Conservation (phyloP, 64 coral and sea anemone species). For the Anthopleura sola region DNA sequence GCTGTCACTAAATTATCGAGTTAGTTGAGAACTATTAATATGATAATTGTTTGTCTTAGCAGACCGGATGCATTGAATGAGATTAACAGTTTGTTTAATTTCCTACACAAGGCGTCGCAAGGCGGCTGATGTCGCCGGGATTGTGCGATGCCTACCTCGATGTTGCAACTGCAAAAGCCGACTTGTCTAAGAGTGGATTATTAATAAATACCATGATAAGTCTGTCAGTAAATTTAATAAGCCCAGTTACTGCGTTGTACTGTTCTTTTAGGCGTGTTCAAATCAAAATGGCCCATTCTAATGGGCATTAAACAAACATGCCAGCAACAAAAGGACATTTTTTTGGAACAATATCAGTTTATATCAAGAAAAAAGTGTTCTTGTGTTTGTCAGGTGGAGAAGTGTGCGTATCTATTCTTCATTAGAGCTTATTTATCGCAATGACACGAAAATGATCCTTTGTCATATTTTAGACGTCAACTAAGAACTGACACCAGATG, state of each 20-base stretch:
- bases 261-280: neutral
- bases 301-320: neutral
- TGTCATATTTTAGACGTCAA: neutral
- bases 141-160: neutral
- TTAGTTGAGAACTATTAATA: neutral
- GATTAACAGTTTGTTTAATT: conserved; percentile 2
- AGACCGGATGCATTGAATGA: neutral
- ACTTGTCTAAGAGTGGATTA: neutral
- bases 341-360: neutral
- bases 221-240: neutral
- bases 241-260: neutral
- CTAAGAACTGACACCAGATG: neutral
- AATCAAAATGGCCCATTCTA: too few relatives aligned
- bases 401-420: neutral
- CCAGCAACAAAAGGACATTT: neutral
- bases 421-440: neutral
- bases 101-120: neutral
- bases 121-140: neutral
- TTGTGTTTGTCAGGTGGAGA: neutral
- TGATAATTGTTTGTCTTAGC: conserved; percentile 10
- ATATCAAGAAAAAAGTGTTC: neutral
- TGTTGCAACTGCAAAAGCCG: neutral
- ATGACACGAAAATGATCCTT: neutral
- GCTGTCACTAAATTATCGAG: neutral
- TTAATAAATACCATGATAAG: neutral